A percentile compares a stretch with the other conserved stretches of the same genome.
phyloP scores from a whole-genome alignment of 2,888 invertebrate species.

The Ceriagrion tenellum region DNA sequence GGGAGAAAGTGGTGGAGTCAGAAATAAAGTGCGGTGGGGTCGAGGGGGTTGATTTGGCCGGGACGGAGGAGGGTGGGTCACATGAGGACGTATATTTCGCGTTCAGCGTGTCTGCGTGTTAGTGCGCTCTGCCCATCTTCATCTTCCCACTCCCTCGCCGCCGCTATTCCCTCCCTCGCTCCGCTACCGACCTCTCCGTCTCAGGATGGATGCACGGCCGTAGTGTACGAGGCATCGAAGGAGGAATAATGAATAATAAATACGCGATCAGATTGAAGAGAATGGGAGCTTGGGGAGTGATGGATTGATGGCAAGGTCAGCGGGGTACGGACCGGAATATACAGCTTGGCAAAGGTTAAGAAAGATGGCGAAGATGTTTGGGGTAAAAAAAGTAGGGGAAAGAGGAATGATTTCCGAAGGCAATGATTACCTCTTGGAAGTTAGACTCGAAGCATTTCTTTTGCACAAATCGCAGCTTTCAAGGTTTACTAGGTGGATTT shows the following conservation, averaged over 20 bases:
- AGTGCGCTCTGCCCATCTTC: neutral
- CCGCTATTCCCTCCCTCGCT: neutral
- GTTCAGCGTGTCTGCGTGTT: neutral
- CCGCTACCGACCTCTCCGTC: neutral
- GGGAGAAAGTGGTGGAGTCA: neutral
- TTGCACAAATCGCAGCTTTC: neutral
- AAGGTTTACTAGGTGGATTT: too few species aligned
- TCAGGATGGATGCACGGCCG: slow-evolving; percentile 14
- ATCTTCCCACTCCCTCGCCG: neutral
- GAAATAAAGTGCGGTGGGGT: neutral
- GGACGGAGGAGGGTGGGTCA: neutral
- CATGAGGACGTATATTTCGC: neutral
- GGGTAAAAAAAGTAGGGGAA: neutral
- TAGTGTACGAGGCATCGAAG: slow-evolving; percentile 30
- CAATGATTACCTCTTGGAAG: neutral
- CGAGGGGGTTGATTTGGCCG: neutral
- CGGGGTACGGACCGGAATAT: neutral
- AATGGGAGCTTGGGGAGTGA: neutral
- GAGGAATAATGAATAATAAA: slow-evolving; percentile 64
- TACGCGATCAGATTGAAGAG: slow-evolving; percentile 47
- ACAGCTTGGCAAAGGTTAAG: neutral
- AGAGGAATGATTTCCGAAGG: too few species aligned
- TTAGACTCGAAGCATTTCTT: neutral
- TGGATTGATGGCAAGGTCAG: neutral
- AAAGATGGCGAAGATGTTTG: neutral